Base-by-base conservation (phyloP, 2,797 vertebrate species). In the Chelon labrosus region DNA sequence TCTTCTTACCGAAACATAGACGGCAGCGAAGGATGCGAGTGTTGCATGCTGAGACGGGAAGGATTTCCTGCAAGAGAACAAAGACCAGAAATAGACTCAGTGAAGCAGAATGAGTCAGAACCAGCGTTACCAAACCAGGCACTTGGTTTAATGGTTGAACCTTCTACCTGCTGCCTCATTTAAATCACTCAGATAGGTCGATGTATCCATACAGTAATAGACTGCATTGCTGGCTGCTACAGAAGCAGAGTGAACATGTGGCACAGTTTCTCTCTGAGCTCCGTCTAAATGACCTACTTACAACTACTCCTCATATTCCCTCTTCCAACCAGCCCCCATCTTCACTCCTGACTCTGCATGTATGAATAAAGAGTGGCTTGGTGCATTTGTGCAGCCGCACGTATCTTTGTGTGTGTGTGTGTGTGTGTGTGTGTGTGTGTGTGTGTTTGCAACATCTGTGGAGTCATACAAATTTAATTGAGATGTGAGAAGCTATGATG, bases 1-100 rank as follows among this genome's bases (percentile, higher is more conserved):
- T 64, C 87, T 95, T 97, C 98, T 99, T 91, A 99, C 98, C 59
- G 98, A 99, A 89, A 99, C 90, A 65, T 99, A 99, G 65, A 99
- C 97, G 20, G 98, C 98, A 19, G 98, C 97, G 63, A 99, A 99
- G 56, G 98, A 97, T 78, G 97, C 97, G 1, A 99, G 94, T 16
- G 98, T 99, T 2, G 98, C 98, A 17, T 99, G 98, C 91, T 99
- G 98, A 52, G 97, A 99, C 12, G 98, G 98, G 75, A 99, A 99
- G 64, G 98, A 98, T 84, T 99, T 99, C 86, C 98, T 99, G 95
- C 82, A 95, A 96, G 88, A 89, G 84, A 94, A 90, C 77, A 86
- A 82, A 74, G 65, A 47, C 84, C 73, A 73, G 55, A 75, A 82
- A 79, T 14, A 55, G 52, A 73, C 39, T 73, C 8, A 49, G 17